Conservation (phyloP, 2,888 invertebrate genomes). For the Glaucopsyche alexis region DNA sequence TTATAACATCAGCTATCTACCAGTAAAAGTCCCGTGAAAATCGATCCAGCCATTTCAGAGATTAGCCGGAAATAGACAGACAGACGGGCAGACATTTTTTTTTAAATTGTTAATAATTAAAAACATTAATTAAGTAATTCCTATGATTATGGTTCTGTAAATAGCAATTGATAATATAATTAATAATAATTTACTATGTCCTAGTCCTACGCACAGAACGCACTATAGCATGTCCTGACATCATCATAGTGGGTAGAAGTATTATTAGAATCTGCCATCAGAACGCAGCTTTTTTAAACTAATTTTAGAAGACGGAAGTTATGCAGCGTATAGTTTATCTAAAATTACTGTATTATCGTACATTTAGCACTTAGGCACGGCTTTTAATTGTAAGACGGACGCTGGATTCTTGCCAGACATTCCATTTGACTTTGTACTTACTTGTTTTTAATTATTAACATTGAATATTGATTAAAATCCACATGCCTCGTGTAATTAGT, state of each 20-base stretch:
- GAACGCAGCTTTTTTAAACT: not conserved
- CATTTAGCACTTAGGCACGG: slow-evolving; percentile 37
- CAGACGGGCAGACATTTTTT: too few relatives aligned
- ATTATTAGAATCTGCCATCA: slow-evolving; percentile 15
- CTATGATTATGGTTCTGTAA: not conserved
- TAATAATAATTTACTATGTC: not conserved
- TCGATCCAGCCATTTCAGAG: too few relatives aligned
- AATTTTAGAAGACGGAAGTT: slow-evolving; percentile 27
- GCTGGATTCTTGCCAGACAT: slow-evolving; percentile 44
- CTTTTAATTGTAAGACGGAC: slow-evolving; percentile 43
- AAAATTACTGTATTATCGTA: slow-evolving; percentile 32
- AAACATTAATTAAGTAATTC: not conserved
- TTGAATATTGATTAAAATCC: too few relatives aligned
- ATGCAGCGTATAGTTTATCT: slow-evolving; percentile 21
- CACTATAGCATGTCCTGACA: not conserved
- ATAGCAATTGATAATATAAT: not conserved
- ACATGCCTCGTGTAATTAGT: not conserved
- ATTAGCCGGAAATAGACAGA: too few relatives aligned
- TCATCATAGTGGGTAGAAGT: slow-evolving; percentile 1
- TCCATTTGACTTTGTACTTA: slow-evolving; percentile 38
- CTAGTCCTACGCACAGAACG: not conserved
- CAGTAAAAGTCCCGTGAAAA: too few relatives aligned
- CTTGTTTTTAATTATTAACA: slow-evolving; percentile 31
- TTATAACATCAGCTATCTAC: too few relatives aligned
- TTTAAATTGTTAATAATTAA: too few relatives aligned